These are phyloP conservation scores for Hippoglossus stenolepis DNA, from an alignment of 2,113 vertebrate genomes.

Conservation along the genomic window DNA sequence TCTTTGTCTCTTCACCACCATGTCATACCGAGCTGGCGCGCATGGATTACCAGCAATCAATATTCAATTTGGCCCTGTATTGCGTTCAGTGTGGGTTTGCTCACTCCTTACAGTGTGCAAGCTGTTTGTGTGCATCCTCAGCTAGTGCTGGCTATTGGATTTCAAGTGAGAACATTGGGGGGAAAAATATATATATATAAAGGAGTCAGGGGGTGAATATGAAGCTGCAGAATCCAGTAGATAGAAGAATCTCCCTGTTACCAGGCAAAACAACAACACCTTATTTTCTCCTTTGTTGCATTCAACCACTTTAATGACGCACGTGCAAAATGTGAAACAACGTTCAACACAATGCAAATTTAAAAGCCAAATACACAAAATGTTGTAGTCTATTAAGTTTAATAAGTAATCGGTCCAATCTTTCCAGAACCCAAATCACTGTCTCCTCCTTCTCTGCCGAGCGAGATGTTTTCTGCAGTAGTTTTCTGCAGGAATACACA, in stretches of 20 bases:
- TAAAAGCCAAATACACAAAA: background rate
- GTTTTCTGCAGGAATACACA: too few relatives aligned
- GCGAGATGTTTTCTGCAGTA: too few relatives aligned
- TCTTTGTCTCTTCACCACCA: slow-evolving; percentile 43
- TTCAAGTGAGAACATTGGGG: background rate
- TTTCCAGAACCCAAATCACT: background rate
- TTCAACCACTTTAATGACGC: background rate
- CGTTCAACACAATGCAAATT: too few relatives aligned
- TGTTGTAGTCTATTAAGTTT: too few relatives aligned
- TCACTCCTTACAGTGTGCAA: slow-evolving; percentile 29
- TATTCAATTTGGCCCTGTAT: slow-evolving; percentile 69
- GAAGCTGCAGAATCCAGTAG: background rate
- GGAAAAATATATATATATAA: background rate
- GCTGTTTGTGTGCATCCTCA: slow-evolving; percentile 31
- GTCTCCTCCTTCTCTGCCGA: too few relatives aligned
- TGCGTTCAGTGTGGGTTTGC: slow-evolving; percentile 27
- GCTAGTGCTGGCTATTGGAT: slow-evolving; percentile 19
- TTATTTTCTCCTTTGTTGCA: background rate
- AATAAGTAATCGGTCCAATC: background rate
- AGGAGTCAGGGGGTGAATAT: background rate
- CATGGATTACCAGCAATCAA: slow-evolving; percentile 67
- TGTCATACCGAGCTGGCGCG: slow-evolving; percentile 45
- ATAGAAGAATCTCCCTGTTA: background rate
- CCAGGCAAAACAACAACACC: background rate
- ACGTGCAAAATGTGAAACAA: too few relatives aligned